Conservation (phyloP, 2,888 invertebrate genomes). For the Callimorpha dominula region DNA sequence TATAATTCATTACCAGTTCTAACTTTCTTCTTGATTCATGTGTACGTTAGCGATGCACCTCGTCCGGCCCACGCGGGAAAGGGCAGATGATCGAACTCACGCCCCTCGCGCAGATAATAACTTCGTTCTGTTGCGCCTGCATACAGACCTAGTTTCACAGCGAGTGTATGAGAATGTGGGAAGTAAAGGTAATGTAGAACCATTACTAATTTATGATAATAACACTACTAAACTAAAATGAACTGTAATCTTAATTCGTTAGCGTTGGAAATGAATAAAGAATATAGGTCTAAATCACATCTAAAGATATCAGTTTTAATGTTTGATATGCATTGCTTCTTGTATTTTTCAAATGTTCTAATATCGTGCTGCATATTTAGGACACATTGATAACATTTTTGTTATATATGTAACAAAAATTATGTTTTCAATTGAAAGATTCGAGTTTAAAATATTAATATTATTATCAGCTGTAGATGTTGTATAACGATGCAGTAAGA, state of each 20-base stretch:
- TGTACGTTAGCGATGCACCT: conserved; percentile 58
- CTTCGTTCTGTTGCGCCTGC: conserved; percentile 32
- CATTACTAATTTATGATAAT: conserved; percentile 12
- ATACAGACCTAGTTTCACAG: conserved; percentile 24
- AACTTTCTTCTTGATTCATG: conserved; percentile 43
- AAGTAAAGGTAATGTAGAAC: conserved; percentile 17
- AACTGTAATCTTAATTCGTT: not conserved
- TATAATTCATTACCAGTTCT: not conserved
- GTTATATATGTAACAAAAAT: not conserved
- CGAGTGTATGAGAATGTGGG: conserved; percentile 19
- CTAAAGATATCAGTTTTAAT: not conserved
- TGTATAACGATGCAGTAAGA: too few relatives aligned
- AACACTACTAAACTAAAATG: not conserved
- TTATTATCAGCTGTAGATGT: too few relatives aligned
- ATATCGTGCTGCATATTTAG: not conserved
- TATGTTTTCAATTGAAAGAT: not conserved
- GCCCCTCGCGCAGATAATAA: conserved; percentile 57
- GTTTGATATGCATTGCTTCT: not conserved
- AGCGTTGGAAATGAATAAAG: not conserved
- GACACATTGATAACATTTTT: not conserved
- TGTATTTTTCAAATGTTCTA: not conserved
- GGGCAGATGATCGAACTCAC: conserved; percentile 65
- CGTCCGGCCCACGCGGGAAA: conserved; percentile 71
- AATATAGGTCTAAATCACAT: not conserved
- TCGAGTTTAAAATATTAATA: too few relatives aligned